Percentiles rank a stretch among this genome's conserved stretches.
Conservation (phyloP, 2,888 invertebrate genomes). For the Peribatodes rhomboidaria region DNA sequence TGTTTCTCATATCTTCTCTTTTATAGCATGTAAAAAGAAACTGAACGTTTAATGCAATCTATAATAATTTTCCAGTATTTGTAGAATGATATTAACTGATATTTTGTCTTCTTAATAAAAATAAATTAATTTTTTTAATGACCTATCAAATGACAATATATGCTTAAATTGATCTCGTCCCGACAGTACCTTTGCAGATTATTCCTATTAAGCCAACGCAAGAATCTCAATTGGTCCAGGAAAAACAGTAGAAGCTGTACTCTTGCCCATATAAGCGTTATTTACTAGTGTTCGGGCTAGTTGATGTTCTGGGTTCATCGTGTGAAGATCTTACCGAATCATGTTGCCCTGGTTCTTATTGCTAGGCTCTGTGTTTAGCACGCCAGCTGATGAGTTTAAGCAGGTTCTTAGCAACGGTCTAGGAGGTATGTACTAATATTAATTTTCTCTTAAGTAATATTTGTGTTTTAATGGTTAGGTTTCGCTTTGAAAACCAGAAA, state of each 20-base stretch:
- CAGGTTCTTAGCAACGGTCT: conserved; percentile 66
- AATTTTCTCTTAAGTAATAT: neutral
- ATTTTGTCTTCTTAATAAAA: too few relatives aligned
- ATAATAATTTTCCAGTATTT: too few relatives aligned
- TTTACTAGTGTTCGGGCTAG: conserved; percentile 46
- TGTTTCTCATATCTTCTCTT: too few relatives aligned
- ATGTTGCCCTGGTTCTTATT: conserved; percentile 63
- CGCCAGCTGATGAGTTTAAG: conserved; percentile 66
- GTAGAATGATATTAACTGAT: too few relatives aligned
- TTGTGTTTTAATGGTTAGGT: neutral
- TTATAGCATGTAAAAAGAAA: too few relatives aligned
- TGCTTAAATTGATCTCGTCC: conserved; percentile 45
- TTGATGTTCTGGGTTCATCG: conserved; percentile 44
- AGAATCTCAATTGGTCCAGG: conserved; percentile 76
- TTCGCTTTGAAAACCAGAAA: too few relatives aligned
- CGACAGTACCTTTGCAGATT: conserved; percentile 70
- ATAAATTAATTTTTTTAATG: too few relatives aligned
- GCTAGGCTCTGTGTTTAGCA: conserved; percentile 55
- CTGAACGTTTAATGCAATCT: too few relatives aligned
- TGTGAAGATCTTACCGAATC: conserved; percentile 53
- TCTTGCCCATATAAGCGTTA: conserved; percentile 67
- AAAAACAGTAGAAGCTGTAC: conserved; percentile 69
- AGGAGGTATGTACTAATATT: conserved; percentile 37
- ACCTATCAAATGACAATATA: too few relatives aligned
- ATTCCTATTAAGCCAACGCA: conserved; percentile 68